Base-by-base conservation (phyloP, 2,888 invertebrate genomes). In the Drosophila niveifrons region DNA sequence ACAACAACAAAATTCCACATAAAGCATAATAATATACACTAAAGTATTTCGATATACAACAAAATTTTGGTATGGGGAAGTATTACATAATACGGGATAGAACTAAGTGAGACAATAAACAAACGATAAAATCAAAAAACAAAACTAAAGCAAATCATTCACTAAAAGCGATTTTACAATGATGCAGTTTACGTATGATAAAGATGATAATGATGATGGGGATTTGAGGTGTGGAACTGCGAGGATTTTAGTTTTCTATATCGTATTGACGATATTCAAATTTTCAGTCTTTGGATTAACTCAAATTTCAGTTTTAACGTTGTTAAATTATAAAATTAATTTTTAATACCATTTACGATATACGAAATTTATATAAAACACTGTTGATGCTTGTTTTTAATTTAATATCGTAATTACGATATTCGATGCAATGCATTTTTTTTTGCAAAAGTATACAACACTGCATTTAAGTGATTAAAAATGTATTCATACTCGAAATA, bases 141-240 rank as follows among this genome's bases (percentile, higher is more conserved):
- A 71, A 75, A 57, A 28, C 18, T 43, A 67, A 64, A 44, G 44
- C 57, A 82, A 79, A 82, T 82, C 82, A 82, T 88, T 88, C 84
- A 72, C 82, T 83, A 87, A 87, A 87, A 74, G 87, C 85, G 68
- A 44, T 75, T 75, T 59, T 75, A 81, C 67, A 87, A 80, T 69
- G 74, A 69, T 80, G 70, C 63, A 69, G 28, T 39, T 52, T 52
- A 59, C 41, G 50, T 36, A 50, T 72, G 46, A 31, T 61, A 62
- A 51, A 50, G 28, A 46, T 66, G 55, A 58, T 63, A 41, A 29
- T 43, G 29, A 34, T 28, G 34, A 34, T 13, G 1, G 7, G 13
- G 39, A 8, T 7, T 8, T 39, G 13, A 7, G 4, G 13, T 47
- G 23, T 28, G 44, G 7, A 17, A 1, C 13, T 56, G 31, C 9